phyloP scores from a whole-genome alignment of 1,140 invertebrate genomes.

The Pteromalus puparum region DNA sequence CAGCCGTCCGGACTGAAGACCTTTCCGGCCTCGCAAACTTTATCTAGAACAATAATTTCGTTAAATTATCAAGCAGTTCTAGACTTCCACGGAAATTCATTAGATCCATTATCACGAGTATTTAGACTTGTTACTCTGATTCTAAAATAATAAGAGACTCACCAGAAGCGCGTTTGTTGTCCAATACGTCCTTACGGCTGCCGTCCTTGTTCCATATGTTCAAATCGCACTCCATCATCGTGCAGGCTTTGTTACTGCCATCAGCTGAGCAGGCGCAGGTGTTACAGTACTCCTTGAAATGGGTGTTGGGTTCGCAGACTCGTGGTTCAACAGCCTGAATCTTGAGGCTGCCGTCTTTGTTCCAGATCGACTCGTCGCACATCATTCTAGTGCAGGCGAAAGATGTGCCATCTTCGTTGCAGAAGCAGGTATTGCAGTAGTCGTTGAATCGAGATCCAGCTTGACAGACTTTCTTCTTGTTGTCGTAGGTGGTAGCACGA shows the following conservation, averaged over 20 bases:
- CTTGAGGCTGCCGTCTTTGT: slow-evolving; percentile 7
- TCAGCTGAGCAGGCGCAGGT: neutral
- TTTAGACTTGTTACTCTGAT: no score
- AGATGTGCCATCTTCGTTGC: neutral
- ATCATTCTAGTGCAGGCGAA: slow-evolving; percentile 29
- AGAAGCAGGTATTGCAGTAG: slow-evolving; percentile 27
- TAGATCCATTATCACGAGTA: no score
- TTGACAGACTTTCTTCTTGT: slow-evolving; percentile 8
- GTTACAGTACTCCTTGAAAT: slow-evolving; percentile 1
- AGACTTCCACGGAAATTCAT: neutral
- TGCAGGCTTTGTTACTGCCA: neutral
- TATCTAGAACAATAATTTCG: neutral
- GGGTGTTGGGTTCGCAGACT: neutral
- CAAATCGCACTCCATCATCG: neutral
- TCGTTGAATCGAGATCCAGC: neutral
- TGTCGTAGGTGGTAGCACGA: neutral
- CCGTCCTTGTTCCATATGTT: slow-evolving; percentile 15
- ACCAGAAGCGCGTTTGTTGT: neutral
- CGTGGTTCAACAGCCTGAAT: neutral
- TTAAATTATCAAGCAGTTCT: neutral
- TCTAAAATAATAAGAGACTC: neutral
- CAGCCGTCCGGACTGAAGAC: slow-evolving; percentile 6
- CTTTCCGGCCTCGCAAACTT: neutral
- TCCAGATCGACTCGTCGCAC: slow-evolving; percentile 24
- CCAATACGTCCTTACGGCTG: neutral